These are phyloP conservation scores for Microcebus griseorufus DNA, from an alignment of 2,113 vertebrate genomes.

Conservation along the genomic window DNA sequence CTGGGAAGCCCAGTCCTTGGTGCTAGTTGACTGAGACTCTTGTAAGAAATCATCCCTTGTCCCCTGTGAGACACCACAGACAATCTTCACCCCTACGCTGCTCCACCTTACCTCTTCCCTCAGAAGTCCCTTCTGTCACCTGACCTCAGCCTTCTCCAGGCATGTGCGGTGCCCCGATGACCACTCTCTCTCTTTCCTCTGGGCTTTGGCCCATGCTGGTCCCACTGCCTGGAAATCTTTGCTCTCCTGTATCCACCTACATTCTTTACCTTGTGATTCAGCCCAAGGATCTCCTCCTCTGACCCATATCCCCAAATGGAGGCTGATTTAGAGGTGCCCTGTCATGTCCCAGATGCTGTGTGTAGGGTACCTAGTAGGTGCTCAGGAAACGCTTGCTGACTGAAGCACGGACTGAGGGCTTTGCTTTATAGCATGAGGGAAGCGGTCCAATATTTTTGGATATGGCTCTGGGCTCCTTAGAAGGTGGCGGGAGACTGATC, in stretches of 20 bases:
- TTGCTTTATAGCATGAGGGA: background rate
- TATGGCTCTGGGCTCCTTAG: background rate
- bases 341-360: too few species aligned
- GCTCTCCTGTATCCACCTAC: background rate
- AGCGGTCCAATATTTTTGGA: background rate
- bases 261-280: background rate
- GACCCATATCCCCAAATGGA: background rate
- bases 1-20: background rate
- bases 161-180: background rate
- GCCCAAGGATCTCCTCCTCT: background rate
- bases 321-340: background rate
- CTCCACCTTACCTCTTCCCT: background rate
- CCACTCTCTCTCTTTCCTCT: background rate
- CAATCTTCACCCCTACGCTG: rapidly evolving
- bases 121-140: background rate
- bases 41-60: background rate
- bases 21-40: too few species aligned
- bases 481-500: background rate
- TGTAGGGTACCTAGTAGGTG: background rate
- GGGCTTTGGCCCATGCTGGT: background rate
- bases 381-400: background rate
- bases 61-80: background rate
- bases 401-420: background rate
- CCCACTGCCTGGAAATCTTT: background rate
- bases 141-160: background rate